Conservation (phyloP, 2,888 invertebrate genomes). For the Blera fallax region DNA sequence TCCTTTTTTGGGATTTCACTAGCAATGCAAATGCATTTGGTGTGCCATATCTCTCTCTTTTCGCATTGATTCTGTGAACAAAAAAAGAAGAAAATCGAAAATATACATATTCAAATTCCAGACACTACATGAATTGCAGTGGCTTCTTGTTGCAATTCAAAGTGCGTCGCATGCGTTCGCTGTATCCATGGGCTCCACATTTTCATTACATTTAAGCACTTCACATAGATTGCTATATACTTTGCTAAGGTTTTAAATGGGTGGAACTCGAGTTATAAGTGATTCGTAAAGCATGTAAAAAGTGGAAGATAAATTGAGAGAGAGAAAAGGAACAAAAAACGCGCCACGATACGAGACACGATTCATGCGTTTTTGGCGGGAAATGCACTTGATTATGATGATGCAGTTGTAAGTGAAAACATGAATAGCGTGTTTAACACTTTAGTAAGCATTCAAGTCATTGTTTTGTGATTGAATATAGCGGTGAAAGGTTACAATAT, state of each 20-base stretch:
- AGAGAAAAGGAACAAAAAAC: not conserved
- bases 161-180: constrained; percentile 21
- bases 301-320: constrained; percentile 6
- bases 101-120: not conserved
- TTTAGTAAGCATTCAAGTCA: not conserved
- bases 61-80: not conserved
- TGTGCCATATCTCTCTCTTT: not conserved
- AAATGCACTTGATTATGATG: constrained; percentile 50
- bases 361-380: constrained; percentile 61
- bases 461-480: not conserved
- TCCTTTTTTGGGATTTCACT: not conserved
- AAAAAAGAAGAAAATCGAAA: not conserved
- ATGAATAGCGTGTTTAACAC: not conserved
- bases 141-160: constrained; percentile 28
- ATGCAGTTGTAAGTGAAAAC: constrained; percentile 21
- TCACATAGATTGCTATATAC: not conserved
- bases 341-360: constrained; percentile 9
- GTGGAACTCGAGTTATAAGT: constrained; percentile 2
- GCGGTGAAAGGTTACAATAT: not conserved
- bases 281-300: constrained; percentile 1
- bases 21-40: not conserved
- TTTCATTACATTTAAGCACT: not conserved
- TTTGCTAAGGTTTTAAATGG: not conserved
- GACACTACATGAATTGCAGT: constrained; percentile 19
- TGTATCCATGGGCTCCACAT: constrained; percentile 51